A percentile compares a stretch with the other conserved stretches of the same genome.
These are phyloP conservation scores for Rhadina sibilatrix DNA, from an alignment of 2,113 vertebrate species.

Conservation along the genomic window DNA sequence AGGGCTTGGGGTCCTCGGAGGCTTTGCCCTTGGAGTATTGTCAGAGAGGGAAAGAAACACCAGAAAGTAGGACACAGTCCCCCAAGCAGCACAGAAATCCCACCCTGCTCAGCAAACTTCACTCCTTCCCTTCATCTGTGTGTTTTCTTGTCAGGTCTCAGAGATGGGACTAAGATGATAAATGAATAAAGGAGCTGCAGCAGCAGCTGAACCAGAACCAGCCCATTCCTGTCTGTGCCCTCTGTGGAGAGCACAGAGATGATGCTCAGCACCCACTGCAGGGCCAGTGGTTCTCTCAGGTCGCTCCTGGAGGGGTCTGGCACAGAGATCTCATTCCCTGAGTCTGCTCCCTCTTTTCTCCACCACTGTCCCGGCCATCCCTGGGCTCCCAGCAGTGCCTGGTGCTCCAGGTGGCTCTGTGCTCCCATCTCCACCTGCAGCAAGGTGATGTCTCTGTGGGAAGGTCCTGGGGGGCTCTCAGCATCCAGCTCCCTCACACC, in stretches of 20 bases:
- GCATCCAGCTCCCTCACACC: neutral
- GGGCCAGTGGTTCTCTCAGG: neutral
- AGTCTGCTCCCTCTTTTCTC: neutral
- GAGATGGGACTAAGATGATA: neutral
- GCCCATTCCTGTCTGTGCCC: neutral
- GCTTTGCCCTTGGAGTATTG: slow-evolving; percentile 32
- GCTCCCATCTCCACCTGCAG: neutral
- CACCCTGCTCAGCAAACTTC: slow-evolving; percentile 19
- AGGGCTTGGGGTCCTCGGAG: neutral
- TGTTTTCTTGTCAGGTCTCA: slow-evolving; percentile 23
- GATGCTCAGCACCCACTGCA: neutral
- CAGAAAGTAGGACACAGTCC: slow-evolving; percentile 52
- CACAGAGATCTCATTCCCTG: fast-evolving
- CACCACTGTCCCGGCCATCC: fast-evolving
- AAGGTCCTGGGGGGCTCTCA: fast-evolving
- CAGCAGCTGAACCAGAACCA: neutral
- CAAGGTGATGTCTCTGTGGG: fast-evolving
- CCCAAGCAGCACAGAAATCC: neutral
- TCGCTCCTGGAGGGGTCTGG: neutral
- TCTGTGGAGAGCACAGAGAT: neutral
- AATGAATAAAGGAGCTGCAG: slow-evolving; percentile 16
- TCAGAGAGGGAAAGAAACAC: neutral
- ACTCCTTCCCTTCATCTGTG: neutral
- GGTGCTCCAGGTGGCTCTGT: fast-evolving
- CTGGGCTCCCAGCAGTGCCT: fast-evolving